Evolutionary conservation across 1,140 invertebrate species (phyloP), one percentile per base, ranked within the genome.

Genomic region (Diabrotica undecimpunctata): DNA sequence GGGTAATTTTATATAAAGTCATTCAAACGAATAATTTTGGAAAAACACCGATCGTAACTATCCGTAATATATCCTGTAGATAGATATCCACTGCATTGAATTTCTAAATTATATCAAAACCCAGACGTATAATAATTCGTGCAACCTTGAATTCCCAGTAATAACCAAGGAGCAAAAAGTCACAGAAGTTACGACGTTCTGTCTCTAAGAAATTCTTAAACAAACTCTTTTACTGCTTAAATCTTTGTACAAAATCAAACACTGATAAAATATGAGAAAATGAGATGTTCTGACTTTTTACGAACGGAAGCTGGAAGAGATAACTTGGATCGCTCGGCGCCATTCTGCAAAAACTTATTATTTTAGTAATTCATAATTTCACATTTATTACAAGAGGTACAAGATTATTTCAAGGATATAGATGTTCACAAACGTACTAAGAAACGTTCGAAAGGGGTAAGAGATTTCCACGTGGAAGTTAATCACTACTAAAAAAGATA

Each of bases 291-390:
- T 46, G n/a, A 46, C 8, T 46, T 46, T 46, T 46, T 46, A n/a
- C 41, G 8, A 46, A 46, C 41, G 41, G 41, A 46, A 46, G 41
- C 41, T 46, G n/a, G 41, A 10, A 46, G n/a, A 8, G 41, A 46
- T 46, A 46, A 46, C 8, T 46, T 46, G n/a, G 41, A 10, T 46
- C n/a, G 41, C 8, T 10, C 6, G 41, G 41, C 41, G 41, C 41
- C 41, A 46, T 46, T 10, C 41, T n/a, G n/a, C 41, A 46, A 46
- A 46, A 46, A 46, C 41, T 46, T 46, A 46, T 46, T 46, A 46
- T 46, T 46, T 46, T n/a, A 8, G 41, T n/a, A 46, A 46, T 46
- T 46, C n/a, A 46, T 46, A 46, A 46, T 46, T 46, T 46, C 25
- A 25, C 25, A 25, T 25, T 25, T 25, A 25, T 25, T 25, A 25